phyloP scores from a whole-genome alignment of 2,113 vertebrate genomes.

The Otis tarda region DNA sequence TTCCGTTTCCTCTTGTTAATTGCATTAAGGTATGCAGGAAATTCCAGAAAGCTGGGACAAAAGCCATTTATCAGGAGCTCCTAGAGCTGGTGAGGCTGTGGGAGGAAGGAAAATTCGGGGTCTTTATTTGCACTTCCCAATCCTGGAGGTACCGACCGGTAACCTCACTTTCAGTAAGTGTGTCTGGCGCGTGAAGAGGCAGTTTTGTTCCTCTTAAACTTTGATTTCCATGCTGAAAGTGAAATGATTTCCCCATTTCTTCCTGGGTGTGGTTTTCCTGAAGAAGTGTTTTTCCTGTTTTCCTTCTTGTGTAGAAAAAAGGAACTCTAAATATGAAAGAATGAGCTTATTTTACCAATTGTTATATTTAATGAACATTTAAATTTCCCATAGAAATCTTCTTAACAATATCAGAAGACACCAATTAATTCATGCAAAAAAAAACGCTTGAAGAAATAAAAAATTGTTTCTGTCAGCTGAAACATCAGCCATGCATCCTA shows the following conservation, averaged over 20 bases:
- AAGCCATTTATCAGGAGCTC: not conserved
- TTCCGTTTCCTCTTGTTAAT: not conserved
- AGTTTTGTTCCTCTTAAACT: not conserved
- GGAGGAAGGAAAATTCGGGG: not conserved
- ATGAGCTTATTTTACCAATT: not conserved
- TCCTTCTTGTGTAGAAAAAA: not conserved
- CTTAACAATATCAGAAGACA: not conserved
- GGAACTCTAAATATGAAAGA: not conserved
- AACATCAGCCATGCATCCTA: not conserved
- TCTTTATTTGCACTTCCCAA: not conserved
- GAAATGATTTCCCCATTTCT: not conserved
- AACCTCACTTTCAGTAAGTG: not conserved
- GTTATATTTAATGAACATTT: not conserved
- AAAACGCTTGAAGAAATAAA: not conserved
- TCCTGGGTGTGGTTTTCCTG: not conserved
- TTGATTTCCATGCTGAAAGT: not conserved
- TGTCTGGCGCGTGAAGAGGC: not conserved
- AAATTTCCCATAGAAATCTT: not conserved
- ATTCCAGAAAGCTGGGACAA: not conserved
- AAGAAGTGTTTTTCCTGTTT: not conserved
- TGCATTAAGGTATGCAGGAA: not conserved
- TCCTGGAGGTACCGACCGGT: not conserved
- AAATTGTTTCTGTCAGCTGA: not conserved
- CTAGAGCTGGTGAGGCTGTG: fast-evolving
- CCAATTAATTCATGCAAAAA: not conserved